Evolutionary conservation across 2,113 vertebrate genomes (phyloP).

Genomic region (Mesembrinibis cayennensis): DNA sequence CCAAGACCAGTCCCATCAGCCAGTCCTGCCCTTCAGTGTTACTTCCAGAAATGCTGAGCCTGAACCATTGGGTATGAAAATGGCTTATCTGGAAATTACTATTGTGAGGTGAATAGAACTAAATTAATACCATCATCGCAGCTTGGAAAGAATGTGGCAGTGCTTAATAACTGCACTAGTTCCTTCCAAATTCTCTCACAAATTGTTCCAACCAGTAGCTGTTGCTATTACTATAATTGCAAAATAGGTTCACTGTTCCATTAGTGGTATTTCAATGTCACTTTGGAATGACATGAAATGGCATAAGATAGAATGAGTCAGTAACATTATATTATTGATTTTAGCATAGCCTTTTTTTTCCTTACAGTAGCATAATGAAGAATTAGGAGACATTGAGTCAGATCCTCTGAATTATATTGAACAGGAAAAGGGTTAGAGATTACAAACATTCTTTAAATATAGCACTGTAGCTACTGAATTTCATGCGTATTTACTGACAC

Average conservation of each 20-base stretch:
- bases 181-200: slow-evolving; percentile 11
- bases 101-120: not conserved
- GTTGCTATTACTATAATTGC: slow-evolving; percentile 9
- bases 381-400: not conserved
- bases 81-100: slow-evolving; percentile 45
- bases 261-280: slow-evolving; percentile 41
- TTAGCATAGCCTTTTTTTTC: not conserved
- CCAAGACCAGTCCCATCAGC: not conserved
- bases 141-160: slow-evolving; percentile 33
- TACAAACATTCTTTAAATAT: not conserved
- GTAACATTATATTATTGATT: slow-evolving; percentile 28
- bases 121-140: slow-evolving; percentile 13
- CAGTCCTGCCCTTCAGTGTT: not conserved
- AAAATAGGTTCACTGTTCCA: not conserved
- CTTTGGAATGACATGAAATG: slow-evolving; percentile 1
- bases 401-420: not conserved
- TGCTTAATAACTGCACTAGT: not conserved
- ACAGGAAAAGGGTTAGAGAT: not conserved
- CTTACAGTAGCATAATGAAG: not conserved
- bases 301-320: not conserved
- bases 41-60: not conserved
- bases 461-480: not conserved
- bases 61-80: not conserved
- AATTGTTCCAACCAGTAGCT: slow-evolving; percentile 31
- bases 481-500: not conserved